Evolutionary conservation across 2,113 vertebrate species (phyloP), one percentile per base, ranked within the genome.

Genomic region (Mionectes macconnelli): DNA sequence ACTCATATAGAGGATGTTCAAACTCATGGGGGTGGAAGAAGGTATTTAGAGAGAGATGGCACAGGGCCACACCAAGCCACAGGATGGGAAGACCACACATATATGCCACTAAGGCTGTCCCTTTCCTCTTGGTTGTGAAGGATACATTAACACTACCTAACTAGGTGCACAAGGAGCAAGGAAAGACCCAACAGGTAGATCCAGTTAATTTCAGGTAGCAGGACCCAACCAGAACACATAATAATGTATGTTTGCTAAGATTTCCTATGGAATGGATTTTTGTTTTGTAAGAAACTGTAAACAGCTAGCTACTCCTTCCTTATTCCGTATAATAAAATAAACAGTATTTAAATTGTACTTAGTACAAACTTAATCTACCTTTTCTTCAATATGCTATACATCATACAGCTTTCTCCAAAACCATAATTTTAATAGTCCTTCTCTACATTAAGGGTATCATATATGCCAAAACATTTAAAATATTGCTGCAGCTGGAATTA

Each of bases 401-500:
- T 89, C n/a, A 69, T 47, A 33, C 5, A 59, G 25, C 9, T 85
- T 90, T 10, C 27, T 89, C 20, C 42, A 84, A 84, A 91, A 9
- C 2, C 21, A 6, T 62, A 40, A 64, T 76, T 86, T 77, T 68
- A 92, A 80, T 40, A 84, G 77, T 49, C 33, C 12, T 62, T 35
- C 14, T 79, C n/a, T 84, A 82, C n/a, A 82, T 42, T 73, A 57
- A 3, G 1, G 24, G 25, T 30, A 66, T 66, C 24, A 31, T 75
- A 91, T 10, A 79, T 45, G 31, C 50, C 35, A 57, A 56, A 89
- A 91, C 82, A 90, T 50, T 50, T 87, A 66, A 83, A 73, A 79
- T 67, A 87, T 27, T 62, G 63, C 35, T 62, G 30, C 35, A 91
- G 50, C 35, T 77, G 42, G 39, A 94, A 77, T 93, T 91, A 83